These are phyloP conservation scores for Seriola quinqueradiata DNA, from an alignment of 2,113 vertebrate species.

Conservation along the genomic window DNA sequence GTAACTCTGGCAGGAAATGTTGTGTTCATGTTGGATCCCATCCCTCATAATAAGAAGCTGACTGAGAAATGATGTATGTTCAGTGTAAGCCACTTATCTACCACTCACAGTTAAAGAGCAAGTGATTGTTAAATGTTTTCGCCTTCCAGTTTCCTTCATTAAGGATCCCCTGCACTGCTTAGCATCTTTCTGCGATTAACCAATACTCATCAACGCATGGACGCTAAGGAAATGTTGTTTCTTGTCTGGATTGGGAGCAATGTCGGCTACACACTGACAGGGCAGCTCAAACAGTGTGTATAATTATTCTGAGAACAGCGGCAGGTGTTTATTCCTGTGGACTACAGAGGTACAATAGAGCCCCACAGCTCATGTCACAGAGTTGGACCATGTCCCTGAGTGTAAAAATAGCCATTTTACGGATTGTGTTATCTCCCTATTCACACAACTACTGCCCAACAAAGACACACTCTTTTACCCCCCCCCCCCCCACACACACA, in stretches of 20 bases:
- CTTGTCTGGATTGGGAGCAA: neutral
- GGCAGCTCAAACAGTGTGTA: slow-evolving; percentile 46
- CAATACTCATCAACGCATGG: neutral
- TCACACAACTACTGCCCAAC: slow-evolving; percentile 37
- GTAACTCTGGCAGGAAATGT: too few species aligned
- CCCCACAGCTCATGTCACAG: slow-evolving; percentile 63
- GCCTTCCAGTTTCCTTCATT: neutral
- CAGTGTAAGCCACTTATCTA: too few species aligned
- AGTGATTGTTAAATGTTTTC: neutral
- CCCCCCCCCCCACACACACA: neutral
- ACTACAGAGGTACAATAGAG: slow-evolving; percentile 59
- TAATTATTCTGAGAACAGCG: slow-evolving; percentile 72
- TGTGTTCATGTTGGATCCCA: too few species aligned
- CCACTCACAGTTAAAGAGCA: too few species aligned
- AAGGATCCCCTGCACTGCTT: neutral
- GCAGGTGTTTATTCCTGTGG: slow-evolving; percentile 75
- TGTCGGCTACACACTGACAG: neutral
- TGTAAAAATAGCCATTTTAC: slow-evolving; percentile 66
- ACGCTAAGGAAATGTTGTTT: neutral
- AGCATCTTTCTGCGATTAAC: neutral
- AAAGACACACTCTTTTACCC: slow-evolving; percentile 16
- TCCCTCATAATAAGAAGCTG: neutral
- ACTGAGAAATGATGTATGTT: neutral
- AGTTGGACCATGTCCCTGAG: slow-evolving; percentile 56
- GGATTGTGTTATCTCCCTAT: slow-evolving; percentile 49